Conservation (phyloP, 1,140 invertebrate genomes). For the Drosophila ohnishii region DNA sequence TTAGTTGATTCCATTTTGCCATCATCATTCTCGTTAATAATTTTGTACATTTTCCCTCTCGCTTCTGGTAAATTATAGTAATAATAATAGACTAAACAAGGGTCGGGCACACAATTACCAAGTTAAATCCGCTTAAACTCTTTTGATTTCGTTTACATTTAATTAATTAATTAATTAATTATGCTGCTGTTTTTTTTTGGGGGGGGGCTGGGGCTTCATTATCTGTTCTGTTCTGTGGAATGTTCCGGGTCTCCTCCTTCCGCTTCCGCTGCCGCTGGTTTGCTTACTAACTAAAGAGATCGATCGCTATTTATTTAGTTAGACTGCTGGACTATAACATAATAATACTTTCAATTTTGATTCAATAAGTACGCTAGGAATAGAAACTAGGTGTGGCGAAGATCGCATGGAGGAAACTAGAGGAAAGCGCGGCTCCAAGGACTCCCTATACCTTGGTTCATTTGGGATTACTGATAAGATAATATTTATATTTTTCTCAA, state of each 20-base stretch:
- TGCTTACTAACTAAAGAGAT: constrained; percentile 75
- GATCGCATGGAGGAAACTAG: constrained; percentile 54
- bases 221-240: constrained; percentile 52
- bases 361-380: constrained; percentile 54
- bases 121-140: constrained; percentile 42
- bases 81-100: constrained; percentile 42
- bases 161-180: constrained; percentile 45
- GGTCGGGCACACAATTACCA: constrained; percentile 72
- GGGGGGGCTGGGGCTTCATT: constrained; percentile 7
- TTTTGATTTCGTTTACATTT: constrained; percentile 37
- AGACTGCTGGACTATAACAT: constrained; percentile 74
- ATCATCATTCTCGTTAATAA: constrained; percentile 27
- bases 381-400: constrained; percentile 60
- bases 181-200: constrained; percentile 18
- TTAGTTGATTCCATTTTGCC: constrained; percentile 71
- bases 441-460: constrained; percentile 18
- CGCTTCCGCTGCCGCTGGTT: constrained; percentile 27
- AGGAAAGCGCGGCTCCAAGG: constrained; percentile 20
- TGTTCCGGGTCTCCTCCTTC: constrained; percentile 58
- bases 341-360: constrained; percentile 72
- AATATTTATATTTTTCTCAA: not conserved
- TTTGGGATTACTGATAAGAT: constrained; percentile 9
- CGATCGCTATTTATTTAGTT: constrained; percentile 77
- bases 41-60: constrained; percentile 57
- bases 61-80: constrained; percentile 49